Evolutionary conservation across 2,113 vertebrate genomes (phyloP).

Genomic region (Mirza zaza): DNA sequence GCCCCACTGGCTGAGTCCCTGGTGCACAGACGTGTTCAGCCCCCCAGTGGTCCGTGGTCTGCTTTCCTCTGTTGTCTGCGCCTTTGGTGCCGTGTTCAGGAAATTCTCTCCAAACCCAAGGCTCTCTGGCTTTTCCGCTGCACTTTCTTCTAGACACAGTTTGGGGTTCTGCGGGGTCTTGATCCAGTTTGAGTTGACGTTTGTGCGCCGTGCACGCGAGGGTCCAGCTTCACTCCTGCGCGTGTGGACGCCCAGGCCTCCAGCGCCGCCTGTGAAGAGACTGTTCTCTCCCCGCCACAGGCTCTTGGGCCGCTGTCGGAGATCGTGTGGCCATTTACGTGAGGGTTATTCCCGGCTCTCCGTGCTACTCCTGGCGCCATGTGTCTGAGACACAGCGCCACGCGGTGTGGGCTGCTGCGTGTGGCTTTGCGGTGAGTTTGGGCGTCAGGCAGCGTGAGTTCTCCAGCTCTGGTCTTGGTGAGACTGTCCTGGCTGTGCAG

Average conservation of each 20-base stretch:
- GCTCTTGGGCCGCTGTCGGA: not conserved
- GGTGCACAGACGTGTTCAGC: too few species aligned
- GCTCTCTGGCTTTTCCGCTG: not conserved
- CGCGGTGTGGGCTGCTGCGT: accelerated
- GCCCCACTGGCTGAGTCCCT: too few species aligned
- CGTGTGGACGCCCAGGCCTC: accelerated
- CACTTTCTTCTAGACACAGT: not conserved
- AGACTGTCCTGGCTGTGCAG: not conserved
- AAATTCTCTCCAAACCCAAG: not conserved
- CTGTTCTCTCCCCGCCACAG: accelerated
- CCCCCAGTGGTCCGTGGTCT: too few species aligned
- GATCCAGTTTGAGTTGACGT: not conserved
- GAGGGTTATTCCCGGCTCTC: not conserved
- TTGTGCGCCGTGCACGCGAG: accelerated
- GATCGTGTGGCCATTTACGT: accelerated
- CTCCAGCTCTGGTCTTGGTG: not conserved
- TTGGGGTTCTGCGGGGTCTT: not conserved
- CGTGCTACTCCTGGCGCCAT: accelerated
- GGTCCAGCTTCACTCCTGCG: accelerated
- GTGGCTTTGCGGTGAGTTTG: not conserved
- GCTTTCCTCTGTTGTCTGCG: too few species aligned
- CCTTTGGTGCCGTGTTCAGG: not conserved
- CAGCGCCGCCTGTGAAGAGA: accelerated
- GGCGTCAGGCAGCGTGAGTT: not conserved
- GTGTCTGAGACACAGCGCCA: accelerated